These are phyloP conservation scores for Montipora foliosa DNA, from an alignment of 64 coral and sea anemone genomes.

Conservation along the genomic window DNA sequence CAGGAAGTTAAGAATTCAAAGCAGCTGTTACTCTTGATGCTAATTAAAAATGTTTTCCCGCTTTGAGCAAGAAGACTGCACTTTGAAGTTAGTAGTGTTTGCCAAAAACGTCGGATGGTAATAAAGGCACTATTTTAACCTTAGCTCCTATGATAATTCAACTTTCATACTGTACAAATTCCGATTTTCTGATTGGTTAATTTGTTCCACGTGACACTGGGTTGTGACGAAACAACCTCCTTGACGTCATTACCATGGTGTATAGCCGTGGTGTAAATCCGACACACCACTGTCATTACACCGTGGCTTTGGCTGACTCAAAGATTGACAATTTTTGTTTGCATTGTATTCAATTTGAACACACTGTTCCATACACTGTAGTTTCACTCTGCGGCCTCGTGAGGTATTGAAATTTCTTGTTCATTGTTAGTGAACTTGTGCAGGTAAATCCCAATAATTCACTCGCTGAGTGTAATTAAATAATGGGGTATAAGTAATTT, in stretches of 20 bases:
- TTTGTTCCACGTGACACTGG: background rate
- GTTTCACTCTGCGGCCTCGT: background rate
- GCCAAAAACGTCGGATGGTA: background rate
- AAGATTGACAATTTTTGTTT: background rate
- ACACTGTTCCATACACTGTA: background rate
- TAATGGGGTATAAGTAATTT: constrained; percentile 5
- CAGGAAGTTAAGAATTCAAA: background rate
- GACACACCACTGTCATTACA: background rate
- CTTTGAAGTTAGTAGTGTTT: background rate
- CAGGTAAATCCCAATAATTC: too few relatives aligned
- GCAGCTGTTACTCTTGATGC: background rate
- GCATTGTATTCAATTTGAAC: background rate
- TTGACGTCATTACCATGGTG: background rate
- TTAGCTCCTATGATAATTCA: background rate
- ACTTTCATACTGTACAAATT: background rate
- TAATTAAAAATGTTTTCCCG: background rate
- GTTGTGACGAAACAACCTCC: background rate
- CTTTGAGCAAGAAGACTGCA: background rate
- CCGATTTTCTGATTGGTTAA: background rate
- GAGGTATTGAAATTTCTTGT: background rate
- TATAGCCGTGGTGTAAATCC: background rate
- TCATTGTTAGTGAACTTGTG: too few relatives aligned
- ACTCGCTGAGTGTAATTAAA: constrained; percentile 1
- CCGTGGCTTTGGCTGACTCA: background rate
- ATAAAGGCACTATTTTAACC: background rate